These are phyloP conservation scores for Rhizoglyphus robini DNA, from an alignment of 1,140 invertebrate species.

Conservation along the genomic window DNA sequence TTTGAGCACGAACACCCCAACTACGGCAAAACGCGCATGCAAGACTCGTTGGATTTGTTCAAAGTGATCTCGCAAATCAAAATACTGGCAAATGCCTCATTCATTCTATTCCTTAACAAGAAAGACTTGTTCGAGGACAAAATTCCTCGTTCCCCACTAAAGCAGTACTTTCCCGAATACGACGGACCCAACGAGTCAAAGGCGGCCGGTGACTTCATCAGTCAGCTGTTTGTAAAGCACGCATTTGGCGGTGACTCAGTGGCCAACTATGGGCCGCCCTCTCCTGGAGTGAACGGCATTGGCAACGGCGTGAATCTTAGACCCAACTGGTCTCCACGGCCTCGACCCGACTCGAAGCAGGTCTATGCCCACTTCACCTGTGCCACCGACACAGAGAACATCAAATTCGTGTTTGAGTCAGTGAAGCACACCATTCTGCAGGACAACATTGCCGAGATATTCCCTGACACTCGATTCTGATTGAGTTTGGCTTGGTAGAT, in stretches of 20 bases:
- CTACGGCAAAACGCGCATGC: constrained; percentile 61
- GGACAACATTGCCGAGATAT: constrained; percentile 51
- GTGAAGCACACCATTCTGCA: constrained; percentile 99
- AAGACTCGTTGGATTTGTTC: constrained; percentile 99
- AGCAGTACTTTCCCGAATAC: constrained; percentile 99
- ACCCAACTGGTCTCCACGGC: not conserved
- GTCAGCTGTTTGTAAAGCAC: not conserved
- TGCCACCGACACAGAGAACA: constrained; percentile 96
- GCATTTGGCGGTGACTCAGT: not conserved
- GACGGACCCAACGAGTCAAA: constrained; percentile 49
- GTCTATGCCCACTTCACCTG: constrained; percentile 72
- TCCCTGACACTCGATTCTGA: not conserved
- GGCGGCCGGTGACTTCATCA: not conserved
- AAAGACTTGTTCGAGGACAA: constrained; percentile 99
- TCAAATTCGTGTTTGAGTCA: constrained; percentile 97
- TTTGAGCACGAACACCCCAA: constrained; percentile 32
- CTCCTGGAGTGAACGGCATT: not conserved
- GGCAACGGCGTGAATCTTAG: not conserved
- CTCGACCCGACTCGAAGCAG: not conserved
- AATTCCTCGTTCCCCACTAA: constrained; percentile 99
- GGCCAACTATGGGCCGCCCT: too few species aligned
- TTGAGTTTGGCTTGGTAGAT: too few species aligned
- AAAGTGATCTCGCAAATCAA: constrained; percentile 99
- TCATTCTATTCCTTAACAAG: constrained; percentile 99
- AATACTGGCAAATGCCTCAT: constrained; percentile 99